Conservation (phyloP, 1,140 invertebrate species). For the Centruroides sculpturatus region DNA sequence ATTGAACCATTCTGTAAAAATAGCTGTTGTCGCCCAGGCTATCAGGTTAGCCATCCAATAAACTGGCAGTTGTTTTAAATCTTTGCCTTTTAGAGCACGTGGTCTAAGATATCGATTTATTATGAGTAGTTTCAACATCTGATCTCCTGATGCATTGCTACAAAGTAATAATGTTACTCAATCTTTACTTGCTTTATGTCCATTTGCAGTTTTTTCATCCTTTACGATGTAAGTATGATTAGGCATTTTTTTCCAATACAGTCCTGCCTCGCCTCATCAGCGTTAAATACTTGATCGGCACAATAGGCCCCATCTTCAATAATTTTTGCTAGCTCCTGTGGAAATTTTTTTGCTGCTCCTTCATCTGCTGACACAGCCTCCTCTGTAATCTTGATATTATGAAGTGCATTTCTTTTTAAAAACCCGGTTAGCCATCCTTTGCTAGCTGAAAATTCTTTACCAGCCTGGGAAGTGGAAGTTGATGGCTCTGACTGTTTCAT, state of each 20-base stretch:
- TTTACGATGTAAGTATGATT: not conserved
- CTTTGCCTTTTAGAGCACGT: not conserved
- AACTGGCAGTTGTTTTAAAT: not conserved
- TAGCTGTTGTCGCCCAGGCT: not conserved
- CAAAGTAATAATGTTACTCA: not conserved
- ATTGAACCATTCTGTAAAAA: slow-evolving; percentile 8
- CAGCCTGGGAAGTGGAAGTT: too few relatives aligned
- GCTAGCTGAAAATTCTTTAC: too few relatives aligned
- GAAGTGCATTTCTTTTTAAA: not conserved
- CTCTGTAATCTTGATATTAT: not conserved
- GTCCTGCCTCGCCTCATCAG: not conserved
- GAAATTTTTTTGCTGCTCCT: not conserved
- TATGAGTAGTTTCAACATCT: too few relatives aligned
- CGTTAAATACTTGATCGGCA: not conserved
- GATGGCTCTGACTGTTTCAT: too few relatives aligned
- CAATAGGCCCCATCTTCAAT: not conserved
- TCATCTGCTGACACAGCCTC: not conserved
- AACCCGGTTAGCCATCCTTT: too few relatives aligned
- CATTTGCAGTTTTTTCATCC: not conserved
- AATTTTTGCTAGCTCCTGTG: not conserved
- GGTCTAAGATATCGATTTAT: not conserved
- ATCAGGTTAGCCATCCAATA: slow-evolving; percentile 8
- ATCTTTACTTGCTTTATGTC: not conserved
- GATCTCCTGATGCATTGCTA: too few relatives aligned
- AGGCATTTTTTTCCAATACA: not conserved